Evolutionary conservation across 2,113 vertebrate species (phyloP).

Genomic region (Megaptera novaeangliae): DNA sequence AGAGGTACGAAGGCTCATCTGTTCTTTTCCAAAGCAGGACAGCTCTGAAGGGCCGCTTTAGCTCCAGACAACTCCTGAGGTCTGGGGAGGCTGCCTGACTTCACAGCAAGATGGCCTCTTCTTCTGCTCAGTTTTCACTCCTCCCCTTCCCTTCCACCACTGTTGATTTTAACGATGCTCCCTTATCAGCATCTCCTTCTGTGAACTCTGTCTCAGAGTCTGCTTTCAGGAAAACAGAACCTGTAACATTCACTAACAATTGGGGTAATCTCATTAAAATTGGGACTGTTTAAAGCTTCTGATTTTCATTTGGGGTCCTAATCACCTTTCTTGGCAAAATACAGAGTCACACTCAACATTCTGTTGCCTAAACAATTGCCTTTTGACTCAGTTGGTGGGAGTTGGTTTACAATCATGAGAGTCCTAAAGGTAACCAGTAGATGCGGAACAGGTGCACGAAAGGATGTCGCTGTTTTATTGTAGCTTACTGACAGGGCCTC

Average conservation of each 20-base stretch:
- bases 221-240: neutral
- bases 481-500: neutral
- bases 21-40: neutral
- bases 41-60: neutral
- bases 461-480: neutral
- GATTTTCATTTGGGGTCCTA: neutral
- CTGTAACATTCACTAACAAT: neutral
- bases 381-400: neutral
- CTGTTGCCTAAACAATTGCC: neutral
- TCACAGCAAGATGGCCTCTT: fast-evolving
- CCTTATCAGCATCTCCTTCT: neutral
- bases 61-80: neutral
- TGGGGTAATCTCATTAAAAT: neutral
- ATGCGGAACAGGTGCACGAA: neutral
- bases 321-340: neutral
- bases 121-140: neutral
- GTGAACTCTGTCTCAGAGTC: neutral
- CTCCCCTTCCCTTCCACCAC: neutral
- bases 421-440: neutral
- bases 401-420: neutral
- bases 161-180: neutral
- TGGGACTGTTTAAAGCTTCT: neutral
- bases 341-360: neutral
- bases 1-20: neutral
- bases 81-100: neutral